A percentile compares a stretch with the other conserved stretches of the same genome.
Evolutionary conservation across 2,888 invertebrate genomes (phyloP).

Genomic region (Nomada ferruginata): DNA sequence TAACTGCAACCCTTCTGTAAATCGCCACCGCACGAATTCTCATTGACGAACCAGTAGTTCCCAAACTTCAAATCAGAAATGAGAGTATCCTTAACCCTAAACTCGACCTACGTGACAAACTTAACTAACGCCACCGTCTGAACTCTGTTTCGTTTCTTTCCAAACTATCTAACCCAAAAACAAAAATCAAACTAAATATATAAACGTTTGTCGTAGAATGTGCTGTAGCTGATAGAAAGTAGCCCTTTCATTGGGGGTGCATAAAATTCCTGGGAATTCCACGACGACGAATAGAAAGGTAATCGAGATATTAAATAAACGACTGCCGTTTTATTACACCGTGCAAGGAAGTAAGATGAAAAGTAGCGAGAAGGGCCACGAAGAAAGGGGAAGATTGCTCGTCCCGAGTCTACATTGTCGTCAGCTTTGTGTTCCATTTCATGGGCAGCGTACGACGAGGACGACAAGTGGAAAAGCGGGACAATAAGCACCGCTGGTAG

Average conservation of each 20-base stretch:
- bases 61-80: too few species aligned
- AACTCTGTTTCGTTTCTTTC: too few species aligned
- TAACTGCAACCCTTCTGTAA: too few species aligned
- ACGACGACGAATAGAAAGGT: constrained; percentile 13
- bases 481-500: constrained; percentile 38
- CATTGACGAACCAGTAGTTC: too few species aligned
- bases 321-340: constrained; percentile 34
- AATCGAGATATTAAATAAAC: constrained; percentile 49
- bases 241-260: neutral
- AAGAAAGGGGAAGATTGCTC: constrained; percentile 33
- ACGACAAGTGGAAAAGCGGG: constrained; percentile 20
- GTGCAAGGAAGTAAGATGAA: constrained; percentile 18
- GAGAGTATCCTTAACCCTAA: too few species aligned
- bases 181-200: neutral
- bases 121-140: too few species aligned
- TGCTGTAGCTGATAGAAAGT: neutral
- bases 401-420: constrained; percentile 42
- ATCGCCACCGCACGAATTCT: too few species aligned
- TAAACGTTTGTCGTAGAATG: neutral
- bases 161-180: too few species aligned
- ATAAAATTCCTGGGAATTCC: constrained; percentile 9
- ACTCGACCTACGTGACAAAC: too few species aligned
- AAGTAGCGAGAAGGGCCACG: too few species aligned
- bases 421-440: constrained; percentile 42
- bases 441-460: constrained; percentile 29